Evolutionary conservation across 2,888 invertebrate species (phyloP), one percentile per base, ranked within the genome.

Genomic region (Drosophila mayaguana): DNA sequence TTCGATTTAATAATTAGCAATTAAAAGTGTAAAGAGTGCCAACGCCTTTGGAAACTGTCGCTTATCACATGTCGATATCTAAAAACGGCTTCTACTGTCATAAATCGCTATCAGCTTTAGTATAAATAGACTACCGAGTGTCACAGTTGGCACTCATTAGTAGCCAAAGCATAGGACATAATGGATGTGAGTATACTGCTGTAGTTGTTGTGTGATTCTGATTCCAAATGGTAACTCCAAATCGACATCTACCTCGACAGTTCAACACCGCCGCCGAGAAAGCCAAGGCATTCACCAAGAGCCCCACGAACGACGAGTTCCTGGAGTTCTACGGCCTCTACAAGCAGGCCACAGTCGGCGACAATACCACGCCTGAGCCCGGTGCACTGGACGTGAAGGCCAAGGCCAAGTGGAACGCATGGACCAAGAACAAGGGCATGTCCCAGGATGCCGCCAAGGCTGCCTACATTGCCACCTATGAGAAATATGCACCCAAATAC

Each of bases 401-500:
- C 77, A 98, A 97, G 92, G 98, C 98, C 28, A 99, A 99, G 93
- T 98, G 97, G 97, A 96, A 97, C 92, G 96, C 97, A 3, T 99
- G 99, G 99, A 95, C 94, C 77, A 94, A 93, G 64, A 96, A 96
- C 92, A 98, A 98, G 94, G 98, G 98, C 43, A 94, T 95, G 90
- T 93, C 95, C 40, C 93, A 96, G 89, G 96, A 96, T 54, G 95
- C 95, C 34, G 98, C 98, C 61, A 96, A 97, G 93, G 94, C 96
- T 90, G 95, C 96, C 59, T 98, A 98, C 94, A 93, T 98, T 78
- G 95, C 94, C 14, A 94, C 95, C 91, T 97, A 95, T 12, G 92
- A 93, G 63, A 92, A 94, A 78, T 92, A 94, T 34, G 93, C 94
- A 7, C 92, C 94, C 57, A 94, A 94, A 93, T 95, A 94, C 87